These are phyloP conservation scores for Ciconia nigra DNA, from an alignment of 2,797 vertebrate genomes.

Conservation along the genomic window DNA sequence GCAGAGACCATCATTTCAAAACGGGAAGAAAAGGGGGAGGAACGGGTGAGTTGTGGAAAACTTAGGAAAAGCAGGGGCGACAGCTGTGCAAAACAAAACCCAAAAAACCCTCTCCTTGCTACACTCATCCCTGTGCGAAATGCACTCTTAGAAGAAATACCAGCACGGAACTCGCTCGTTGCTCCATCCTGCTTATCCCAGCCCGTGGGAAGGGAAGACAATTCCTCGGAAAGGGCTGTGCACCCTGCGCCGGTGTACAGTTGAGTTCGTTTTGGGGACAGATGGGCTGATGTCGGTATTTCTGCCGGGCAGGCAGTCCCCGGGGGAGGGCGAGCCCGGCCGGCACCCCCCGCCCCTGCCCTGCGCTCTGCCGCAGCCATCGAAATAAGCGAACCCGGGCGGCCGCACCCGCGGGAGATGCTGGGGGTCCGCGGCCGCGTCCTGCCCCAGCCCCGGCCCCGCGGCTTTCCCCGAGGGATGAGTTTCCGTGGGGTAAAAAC, in stretches of 20 bases:
- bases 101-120: background rate
- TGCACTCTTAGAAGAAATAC: background rate
- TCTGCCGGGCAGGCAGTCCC: background rate
- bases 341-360: background rate
- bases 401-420: background rate
- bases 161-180: background rate
- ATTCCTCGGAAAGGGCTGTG: background rate
- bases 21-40: background rate
- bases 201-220: background rate
- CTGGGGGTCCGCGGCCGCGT: background rate
- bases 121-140: background rate
- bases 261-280: background rate
- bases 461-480: background rate
- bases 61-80: fast-evolving
- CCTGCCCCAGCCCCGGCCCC: background rate
- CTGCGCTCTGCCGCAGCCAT: background rate
- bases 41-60: background rate
- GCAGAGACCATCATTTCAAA: background rate
- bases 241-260: background rate
- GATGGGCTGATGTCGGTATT: background rate
- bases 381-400: background rate
- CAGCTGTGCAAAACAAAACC: too few relatives aligned
- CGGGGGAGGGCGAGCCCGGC: background rate
- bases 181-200: background rate
- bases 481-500: background rate